Conservation (phyloP, 92 coral and sea anemone species). For the Parazoanthus darwini region DNA sequence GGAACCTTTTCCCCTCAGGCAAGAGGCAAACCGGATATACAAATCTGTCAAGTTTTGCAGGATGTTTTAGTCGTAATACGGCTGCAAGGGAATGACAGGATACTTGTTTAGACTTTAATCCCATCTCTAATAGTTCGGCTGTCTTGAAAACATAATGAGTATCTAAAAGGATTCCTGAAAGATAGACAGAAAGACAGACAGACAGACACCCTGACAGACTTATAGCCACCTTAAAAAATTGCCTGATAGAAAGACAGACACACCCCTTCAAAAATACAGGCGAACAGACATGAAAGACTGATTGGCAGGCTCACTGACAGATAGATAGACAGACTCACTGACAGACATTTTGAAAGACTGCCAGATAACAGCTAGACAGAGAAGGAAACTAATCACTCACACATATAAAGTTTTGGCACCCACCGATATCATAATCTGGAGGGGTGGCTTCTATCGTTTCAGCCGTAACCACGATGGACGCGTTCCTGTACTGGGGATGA, state of each 20-base stretch:
- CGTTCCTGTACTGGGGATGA: slow-evolving; percentile 61
- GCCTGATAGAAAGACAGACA: background rate
- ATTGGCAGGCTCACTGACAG: background rate
- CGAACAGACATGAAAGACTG: background rate
- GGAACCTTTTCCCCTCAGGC: slow-evolving; percentile 59
- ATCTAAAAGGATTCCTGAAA: background rate
- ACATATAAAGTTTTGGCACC: background rate
- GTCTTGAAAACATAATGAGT: too few species aligned
- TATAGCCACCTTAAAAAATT: too few species aligned
- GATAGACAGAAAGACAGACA: background rate
- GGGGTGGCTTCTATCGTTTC: slow-evolving; percentile 54
- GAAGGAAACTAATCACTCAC: background rate
- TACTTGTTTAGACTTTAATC: background rate
- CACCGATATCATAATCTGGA: slow-evolving; percentile 84
- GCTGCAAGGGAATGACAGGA: slow-evolving; percentile 47
- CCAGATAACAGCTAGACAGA: background rate
- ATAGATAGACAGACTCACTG: background rate
- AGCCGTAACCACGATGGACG: slow-evolving; percentile 35
- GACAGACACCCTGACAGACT: background rate
- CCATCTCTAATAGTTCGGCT: too few species aligned
- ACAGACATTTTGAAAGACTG: background rate
- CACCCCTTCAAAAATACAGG: background rate
- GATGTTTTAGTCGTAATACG: slow-evolving; percentile 58
- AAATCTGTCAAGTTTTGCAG: slow-evolving; percentile 69
- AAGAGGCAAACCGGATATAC: slow-evolving; percentile 84